These are phyloP conservation scores for Idaea dimidiata DNA, from an alignment of 2,888 invertebrate species.

Conservation along the genomic window DNA sequence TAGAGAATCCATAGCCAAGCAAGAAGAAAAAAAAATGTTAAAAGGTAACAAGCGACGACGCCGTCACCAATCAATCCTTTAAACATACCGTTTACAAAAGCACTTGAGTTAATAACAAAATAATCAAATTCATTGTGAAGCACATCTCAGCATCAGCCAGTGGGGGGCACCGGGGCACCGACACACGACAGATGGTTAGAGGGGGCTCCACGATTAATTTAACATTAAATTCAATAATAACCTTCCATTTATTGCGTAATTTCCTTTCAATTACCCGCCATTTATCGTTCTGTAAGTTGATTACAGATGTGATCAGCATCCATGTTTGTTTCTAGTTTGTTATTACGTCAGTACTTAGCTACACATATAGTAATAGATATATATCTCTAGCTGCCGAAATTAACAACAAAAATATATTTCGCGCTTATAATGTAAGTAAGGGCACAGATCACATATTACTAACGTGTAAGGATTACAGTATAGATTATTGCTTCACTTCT, in stretches of 20 bases:
- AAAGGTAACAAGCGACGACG: neutral
- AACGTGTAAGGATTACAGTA: no score
- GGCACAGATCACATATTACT: no score
- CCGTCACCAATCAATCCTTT: neutral
- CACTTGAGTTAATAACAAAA: slow-evolving; percentile 44
- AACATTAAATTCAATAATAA: slow-evolving; percentile 81
- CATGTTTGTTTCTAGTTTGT: slow-evolving; percentile 19
- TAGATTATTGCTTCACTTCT: no score
- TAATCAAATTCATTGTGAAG: slow-evolving; percentile 46
- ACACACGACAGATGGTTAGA: slow-evolving; percentile 70
- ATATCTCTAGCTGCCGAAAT: no score
- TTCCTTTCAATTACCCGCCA: slow-evolving; percentile 79
- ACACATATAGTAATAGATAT: no score
- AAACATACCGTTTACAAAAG: slow-evolving; percentile 29
- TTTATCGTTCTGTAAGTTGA: slow-evolving; percentile 74
- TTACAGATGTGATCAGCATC: slow-evolving; percentile 45
- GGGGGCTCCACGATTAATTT: slow-evolving; percentile 72
- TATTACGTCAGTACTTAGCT: no score
- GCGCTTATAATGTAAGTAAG: no score
- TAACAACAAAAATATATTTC: no score
- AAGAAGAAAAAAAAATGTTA: neutral
- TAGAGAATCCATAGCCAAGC: no score
- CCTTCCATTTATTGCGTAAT: slow-evolving; percentile 79
- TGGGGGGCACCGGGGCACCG: slow-evolving; percentile 43
- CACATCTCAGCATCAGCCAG: slow-evolving; percentile 40